Evolutionary conservation across 35 echinoderm and acorn worm genomes (phyloP).

Genomic region (Ophioderma brevispina): DNA sequence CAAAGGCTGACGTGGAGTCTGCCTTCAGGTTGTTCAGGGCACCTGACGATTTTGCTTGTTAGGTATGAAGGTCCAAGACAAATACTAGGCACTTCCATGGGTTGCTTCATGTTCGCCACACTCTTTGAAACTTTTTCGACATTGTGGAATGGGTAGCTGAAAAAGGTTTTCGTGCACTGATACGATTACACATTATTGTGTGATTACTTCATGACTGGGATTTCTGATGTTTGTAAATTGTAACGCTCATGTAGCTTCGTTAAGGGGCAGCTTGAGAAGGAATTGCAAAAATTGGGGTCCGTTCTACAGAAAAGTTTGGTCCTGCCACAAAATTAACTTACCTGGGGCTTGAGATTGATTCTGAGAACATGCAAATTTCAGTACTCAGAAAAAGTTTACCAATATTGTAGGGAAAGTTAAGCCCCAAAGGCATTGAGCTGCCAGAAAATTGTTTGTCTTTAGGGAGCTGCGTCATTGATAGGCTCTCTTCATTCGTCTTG

Average conservation of each 20-base stretch:
- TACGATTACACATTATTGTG: neutral
- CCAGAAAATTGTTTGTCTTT: neutral
- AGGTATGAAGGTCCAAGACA: neutral
- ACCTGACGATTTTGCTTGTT: neutral
- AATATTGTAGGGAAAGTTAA: neutral
- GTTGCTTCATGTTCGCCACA: constrained; percentile 15
- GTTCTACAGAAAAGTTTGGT: too few relatives aligned
- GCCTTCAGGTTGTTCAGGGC: neutral
- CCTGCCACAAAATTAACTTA: too few relatives aligned
- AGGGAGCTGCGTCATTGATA: neutral
- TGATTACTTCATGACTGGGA: too few relatives aligned
- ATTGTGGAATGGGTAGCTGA: neutral
- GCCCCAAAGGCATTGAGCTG: too few relatives aligned
- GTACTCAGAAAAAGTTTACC: neutral
- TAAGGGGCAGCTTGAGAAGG: too few relatives aligned
- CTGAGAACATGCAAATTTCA: neutral
- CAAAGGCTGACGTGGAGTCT: constrained; percentile 28
- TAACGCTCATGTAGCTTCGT: too few relatives aligned
- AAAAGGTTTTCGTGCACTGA: neutral
- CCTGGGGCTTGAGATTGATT: constrained; percentile 26
- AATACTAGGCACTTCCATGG: neutral
- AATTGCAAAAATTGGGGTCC: too few relatives aligned
- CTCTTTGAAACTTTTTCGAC: constrained; percentile 16
- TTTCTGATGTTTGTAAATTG: too few relatives aligned
- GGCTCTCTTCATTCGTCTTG: neutral